These are phyloP conservation scores for Falcunculus frontatus DNA, from an alignment of 2,113 vertebrate species.

Conservation along the genomic window DNA sequence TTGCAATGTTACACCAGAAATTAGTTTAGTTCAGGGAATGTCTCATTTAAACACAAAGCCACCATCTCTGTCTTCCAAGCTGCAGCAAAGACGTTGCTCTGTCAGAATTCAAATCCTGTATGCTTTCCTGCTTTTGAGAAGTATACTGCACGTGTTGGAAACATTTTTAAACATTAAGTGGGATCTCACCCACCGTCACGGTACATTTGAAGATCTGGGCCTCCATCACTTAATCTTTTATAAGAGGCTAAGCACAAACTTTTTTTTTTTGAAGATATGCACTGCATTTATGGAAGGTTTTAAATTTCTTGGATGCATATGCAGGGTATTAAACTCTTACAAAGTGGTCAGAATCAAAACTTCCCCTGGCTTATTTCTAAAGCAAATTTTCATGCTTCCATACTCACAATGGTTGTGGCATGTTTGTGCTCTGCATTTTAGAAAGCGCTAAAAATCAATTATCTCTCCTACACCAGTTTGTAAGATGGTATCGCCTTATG, in stretches of 20 bases:
- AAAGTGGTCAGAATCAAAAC: background rate
- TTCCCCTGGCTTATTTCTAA: background rate
- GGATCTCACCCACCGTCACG: background rate
- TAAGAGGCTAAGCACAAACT: background rate
- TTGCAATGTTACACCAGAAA: background rate
- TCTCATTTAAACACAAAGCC: background rate
- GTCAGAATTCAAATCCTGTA: background rate
- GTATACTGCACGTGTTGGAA: rapidly evolving
- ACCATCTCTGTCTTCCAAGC: background rate
- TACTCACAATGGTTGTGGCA: background rate
- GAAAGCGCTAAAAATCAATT: background rate
- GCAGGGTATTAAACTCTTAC: background rate
- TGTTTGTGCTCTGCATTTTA: background rate
- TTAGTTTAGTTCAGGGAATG: background rate
- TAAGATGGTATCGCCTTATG: background rate
- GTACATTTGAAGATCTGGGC: background rate
- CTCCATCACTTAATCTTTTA: background rate
- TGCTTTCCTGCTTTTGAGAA: background rate
- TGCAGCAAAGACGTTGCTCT: background rate
- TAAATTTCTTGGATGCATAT: background rate
- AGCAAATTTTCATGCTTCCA: background rate
- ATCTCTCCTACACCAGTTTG: background rate
- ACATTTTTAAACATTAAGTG: background rate
- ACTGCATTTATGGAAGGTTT: background rate
- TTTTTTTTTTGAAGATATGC: background rate